A percentile compares a stretch with the other conserved stretches of the same genome.
These are phyloP conservation scores for Coenobita brevimanus DNA, from an alignment of 1,140 invertebrate species.

Conservation along the genomic window DNA sequence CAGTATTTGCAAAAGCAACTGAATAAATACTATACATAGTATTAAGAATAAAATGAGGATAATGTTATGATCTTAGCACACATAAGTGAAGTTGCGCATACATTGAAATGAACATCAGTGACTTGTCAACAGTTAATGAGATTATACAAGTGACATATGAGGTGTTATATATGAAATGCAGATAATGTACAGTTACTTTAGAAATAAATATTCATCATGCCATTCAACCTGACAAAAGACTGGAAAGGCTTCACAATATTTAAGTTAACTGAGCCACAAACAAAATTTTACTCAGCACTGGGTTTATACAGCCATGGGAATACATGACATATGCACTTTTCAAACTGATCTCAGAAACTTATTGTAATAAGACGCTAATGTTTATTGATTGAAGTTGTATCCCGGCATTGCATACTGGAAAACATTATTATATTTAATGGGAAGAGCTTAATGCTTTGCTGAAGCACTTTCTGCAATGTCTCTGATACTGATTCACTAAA, in stretches of 20 bases:
- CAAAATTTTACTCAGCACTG: too few relatives aligned
- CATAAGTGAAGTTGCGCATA: slow-evolving; percentile 49
- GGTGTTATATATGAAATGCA: slow-evolving; percentile 34
- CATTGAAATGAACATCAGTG: slow-evolving; percentile 48
- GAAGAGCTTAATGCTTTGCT: slow-evolving; percentile 63
- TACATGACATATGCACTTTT: too few relatives aligned
- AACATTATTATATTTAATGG: slow-evolving; percentile 40
- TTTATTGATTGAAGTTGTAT: slow-evolving; percentile 1
- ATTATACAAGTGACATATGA: slow-evolving; percentile 42
- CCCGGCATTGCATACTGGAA: slow-evolving; percentile 26
- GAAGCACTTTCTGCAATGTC: slow-evolving; percentile 63
- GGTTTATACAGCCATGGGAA: too few relatives aligned
- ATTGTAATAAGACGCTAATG: too few relatives aligned
- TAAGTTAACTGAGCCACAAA: too few relatives aligned
- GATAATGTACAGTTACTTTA: slow-evolving; percentile 16
- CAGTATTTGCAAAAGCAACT: slow-evolving; percentile 61
- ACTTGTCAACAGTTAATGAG: slow-evolving; percentile 35
- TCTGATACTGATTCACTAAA: slow-evolving; percentile 59
- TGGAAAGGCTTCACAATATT: too few relatives aligned
- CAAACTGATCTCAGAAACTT: too few relatives aligned
- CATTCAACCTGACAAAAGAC: background rate
- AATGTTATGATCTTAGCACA: slow-evolving; percentile 36
- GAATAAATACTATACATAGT: slow-evolving; percentile 66
- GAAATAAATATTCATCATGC: background rate
- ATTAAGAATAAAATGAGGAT: slow-evolving; percentile 60